Percentiles rank a stretch among this genome's conserved stretches.
Conservation (phyloP, 2,113 vertebrate species). For the Larimichthys polyactis region DNA sequence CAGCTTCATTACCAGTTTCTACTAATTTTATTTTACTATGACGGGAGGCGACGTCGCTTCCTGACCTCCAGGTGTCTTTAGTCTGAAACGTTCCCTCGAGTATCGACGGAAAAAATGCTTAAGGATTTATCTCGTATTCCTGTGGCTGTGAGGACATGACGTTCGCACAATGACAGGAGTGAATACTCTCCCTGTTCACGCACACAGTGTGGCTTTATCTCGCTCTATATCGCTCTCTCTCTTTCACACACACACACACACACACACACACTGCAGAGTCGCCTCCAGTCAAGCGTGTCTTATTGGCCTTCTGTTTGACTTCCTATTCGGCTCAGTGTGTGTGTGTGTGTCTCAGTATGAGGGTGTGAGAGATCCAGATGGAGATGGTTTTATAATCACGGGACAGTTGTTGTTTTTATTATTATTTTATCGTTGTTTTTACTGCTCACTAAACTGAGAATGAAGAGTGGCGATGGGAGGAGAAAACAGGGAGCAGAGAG, state of each 20-base stretch:
- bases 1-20: background rate
- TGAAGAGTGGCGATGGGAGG: conserved; percentile 17
- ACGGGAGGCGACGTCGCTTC: background rate
- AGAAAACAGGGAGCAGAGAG: background rate
- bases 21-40: background rate
- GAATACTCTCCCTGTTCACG: conserved; percentile 49
- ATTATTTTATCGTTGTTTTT: conserved; percentile 76
- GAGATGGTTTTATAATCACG: conserved; percentile 77
- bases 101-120: conserved; percentile 39
- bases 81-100: conserved; percentile 38
- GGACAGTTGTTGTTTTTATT: conserved; percentile 79
- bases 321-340: conserved; percentile 61
- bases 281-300: conserved; percentile 75
- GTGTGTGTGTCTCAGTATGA: conserved; percentile 40
- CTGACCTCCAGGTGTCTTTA: conserved; percentile 64
- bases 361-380: conserved; percentile 71
- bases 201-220: conserved; percentile 51
- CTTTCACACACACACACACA: conserved; percentile 5
- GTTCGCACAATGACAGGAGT: conserved; percentile 61
- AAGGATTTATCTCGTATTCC: conserved; percentile 58
- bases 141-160: conserved; percentile 50
- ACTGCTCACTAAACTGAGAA: conserved; percentile 74
- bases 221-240: conserved; percentile 20
- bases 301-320: conserved; percentile 80
- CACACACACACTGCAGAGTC: conserved; percentile 36